Evolutionary conservation across 1,140 invertebrate species (phyloP).

Genomic region (Pantala flavescens): DNA sequence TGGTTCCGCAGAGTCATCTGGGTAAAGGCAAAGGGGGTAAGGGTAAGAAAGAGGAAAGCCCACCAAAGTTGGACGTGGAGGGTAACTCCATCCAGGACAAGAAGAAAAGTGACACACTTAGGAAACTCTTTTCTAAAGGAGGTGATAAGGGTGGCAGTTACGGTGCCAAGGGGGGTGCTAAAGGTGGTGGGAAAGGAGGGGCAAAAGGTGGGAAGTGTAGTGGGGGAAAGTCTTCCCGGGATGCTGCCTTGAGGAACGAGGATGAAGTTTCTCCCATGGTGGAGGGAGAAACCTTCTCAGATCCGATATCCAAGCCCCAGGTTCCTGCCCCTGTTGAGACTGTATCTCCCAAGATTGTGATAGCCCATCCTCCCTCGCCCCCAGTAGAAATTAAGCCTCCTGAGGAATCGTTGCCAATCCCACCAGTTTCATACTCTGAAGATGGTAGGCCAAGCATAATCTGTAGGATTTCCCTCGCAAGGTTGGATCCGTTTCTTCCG

Average conservation of each 20-base stretch:
- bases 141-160: conserved; percentile 19
- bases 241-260: neutral
- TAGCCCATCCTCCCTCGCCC: neutral
- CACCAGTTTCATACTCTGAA: conserved; percentile 27
- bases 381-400: neutral
- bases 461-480: conserved; percentile 36
- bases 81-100: conserved; percentile 49
- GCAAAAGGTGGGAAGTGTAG: conserved; percentile 50
- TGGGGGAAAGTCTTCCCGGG: neutral
- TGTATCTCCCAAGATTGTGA: neutral
- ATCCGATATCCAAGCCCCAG: neutral
- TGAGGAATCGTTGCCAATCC: conserved; percentile 18
- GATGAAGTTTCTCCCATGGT: neutral
- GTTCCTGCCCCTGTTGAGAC: neutral
- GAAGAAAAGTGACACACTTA: conserved; percentile 57
- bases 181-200: conserved; percentile 30
- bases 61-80: conserved; percentile 44
- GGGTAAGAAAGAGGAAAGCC: conserved; percentile 32
- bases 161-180: conserved; percentile 18
- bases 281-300: neutral
- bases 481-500: conserved; percentile 25
- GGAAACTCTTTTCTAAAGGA: conserved; percentile 51
- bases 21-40: conserved; percentile 17
- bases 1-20: neutral
- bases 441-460: conserved; percentile 33